A percentile compares a stretch with the other conserved stretches of the same genome.
These are phyloP conservation scores for Ericerus pela DNA, from an alignment of 1,140 invertebrate species.

Conservation along the genomic window DNA sequence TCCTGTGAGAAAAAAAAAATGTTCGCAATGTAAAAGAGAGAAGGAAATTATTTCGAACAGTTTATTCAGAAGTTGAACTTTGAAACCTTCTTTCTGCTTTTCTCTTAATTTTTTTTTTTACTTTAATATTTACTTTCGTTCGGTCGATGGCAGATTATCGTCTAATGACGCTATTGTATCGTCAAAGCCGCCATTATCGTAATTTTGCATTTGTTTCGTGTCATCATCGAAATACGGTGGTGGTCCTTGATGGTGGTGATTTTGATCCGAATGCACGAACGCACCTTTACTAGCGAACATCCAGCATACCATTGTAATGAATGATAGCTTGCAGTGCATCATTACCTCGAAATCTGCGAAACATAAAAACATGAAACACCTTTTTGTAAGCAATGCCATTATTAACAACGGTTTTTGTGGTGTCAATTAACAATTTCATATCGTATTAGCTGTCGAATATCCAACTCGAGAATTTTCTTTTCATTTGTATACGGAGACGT, in stretches of 20 bases:
- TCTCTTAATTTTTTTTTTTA: too few species aligned
- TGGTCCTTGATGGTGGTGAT: background rate
- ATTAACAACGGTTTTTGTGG: too few species aligned
- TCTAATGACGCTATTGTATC: background rate
- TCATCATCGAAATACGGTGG: background rate
- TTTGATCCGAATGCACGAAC: background rate
- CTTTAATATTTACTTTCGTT: conserved; percentile 1
- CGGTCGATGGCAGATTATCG: background rate
- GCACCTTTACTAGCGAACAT: background rate
- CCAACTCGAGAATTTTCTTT: too few species aligned
- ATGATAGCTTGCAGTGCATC: conserved; percentile 3
- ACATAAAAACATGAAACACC: too few species aligned
- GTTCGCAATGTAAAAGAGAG: too few species aligned
- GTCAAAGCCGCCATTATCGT: background rate
- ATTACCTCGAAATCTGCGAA: conserved; percentile 2
- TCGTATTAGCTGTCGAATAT: too few species aligned
- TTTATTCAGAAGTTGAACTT: too few species aligned
- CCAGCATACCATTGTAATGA: conserved; percentile 5
- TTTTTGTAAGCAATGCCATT: too few species aligned
- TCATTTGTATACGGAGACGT: too few species aligned
- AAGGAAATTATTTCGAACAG: too few species aligned
- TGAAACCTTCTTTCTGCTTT: too few species aligned
- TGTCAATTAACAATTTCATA: too few species aligned
- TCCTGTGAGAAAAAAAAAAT: background rate
- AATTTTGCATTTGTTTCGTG: background rate